These are phyloP conservation scores for Euglossa dilemma DNA, from an alignment of 1,140 invertebrate genomes.

Conservation along the genomic window DNA sequence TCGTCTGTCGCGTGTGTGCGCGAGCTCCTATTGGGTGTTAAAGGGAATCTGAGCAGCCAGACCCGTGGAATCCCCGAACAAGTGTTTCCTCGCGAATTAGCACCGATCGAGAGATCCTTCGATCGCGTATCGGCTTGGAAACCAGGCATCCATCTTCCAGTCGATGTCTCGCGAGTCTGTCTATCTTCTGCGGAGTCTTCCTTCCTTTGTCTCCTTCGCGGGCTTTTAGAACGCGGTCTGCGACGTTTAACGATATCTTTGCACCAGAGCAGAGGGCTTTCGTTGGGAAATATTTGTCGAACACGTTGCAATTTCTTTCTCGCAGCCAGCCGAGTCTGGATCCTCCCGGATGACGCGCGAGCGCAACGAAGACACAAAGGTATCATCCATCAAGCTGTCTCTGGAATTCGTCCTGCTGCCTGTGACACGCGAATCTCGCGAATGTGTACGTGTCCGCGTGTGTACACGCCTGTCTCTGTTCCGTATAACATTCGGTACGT, in stretches of 20 bases:
- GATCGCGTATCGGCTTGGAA: too few species aligned
- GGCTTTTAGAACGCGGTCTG: neutral
- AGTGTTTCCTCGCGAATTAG: neutral
- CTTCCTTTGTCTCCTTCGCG: neutral
- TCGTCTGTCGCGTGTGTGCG: neutral
- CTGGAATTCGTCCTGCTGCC: slow-evolving; percentile 48
- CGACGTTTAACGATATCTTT: slow-evolving; percentile 14
- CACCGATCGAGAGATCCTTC: neutral
- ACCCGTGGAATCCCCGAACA: too few species aligned
- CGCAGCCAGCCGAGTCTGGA: neutral
- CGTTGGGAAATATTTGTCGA: slow-evolving; percentile 34
- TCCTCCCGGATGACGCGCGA: neutral
- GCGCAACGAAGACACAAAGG: slow-evolving; percentile 46
- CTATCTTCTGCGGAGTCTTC: too few species aligned
- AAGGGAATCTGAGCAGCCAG: neutral
- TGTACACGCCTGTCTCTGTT: slow-evolving; percentile 4
- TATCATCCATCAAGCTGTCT: slow-evolving; percentile 70
- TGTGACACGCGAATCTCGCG: neutral
- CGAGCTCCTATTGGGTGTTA: slow-evolving; percentile 10
- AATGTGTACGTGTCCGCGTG: slow-evolving; percentile 2
- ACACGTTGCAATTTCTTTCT: slow-evolving; percentile 25
- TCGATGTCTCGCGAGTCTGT: too few species aligned
- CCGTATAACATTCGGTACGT: neutral
- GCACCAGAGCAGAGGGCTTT: neutral
- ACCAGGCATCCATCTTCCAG: too few species aligned